Conservation (phyloP, 1,140 invertebrate genomes). For the Panagrolaimus sp. region DNA sequence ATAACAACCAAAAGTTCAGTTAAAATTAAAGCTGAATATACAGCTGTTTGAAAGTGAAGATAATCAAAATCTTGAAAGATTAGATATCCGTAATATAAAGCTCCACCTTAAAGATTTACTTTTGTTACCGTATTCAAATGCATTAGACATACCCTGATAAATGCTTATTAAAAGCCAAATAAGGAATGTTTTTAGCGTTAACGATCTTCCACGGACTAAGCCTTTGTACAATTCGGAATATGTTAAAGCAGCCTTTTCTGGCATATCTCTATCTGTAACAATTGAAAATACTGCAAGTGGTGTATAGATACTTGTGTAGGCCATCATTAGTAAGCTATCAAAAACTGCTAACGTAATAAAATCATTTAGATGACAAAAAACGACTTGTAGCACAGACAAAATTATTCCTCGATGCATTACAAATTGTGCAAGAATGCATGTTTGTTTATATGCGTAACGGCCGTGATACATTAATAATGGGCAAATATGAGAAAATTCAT, state of each 20-base stretch:
- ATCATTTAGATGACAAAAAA: constrained; percentile 97
- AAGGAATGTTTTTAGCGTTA: constrained; percentile 91
- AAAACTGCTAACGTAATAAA: constrained; percentile 93
- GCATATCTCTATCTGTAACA: constrained; percentile 91
- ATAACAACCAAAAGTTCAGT: constrained; percentile 98
- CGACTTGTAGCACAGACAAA: constrained; percentile 96
- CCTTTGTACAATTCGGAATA: constrained; percentile 98
- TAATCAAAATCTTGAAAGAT: constrained; percentile 96
- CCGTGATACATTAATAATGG: constrained; percentile 88
- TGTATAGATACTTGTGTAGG: constrained; percentile 97
- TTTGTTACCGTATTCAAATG: background rate
- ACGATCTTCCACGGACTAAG: constrained; percentile 73
- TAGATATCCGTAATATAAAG: constrained; percentile 97
- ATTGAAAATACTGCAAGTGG: constrained; percentile 94
- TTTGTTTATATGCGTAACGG: constrained; percentile 86
- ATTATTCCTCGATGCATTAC: constrained; percentile 96
- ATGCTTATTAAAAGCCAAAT: constrained; percentile 97
- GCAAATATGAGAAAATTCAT: constrained; percentile 78
- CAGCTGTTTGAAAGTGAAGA: constrained; percentile 96
- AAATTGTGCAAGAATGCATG: constrained; percentile 90
- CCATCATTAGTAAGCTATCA: constrained; percentile 96
- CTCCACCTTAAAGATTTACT: constrained; percentile 64
- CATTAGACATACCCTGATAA: constrained; percentile 74
- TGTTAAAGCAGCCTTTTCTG: constrained; percentile 79
- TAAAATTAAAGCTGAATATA: constrained; percentile 90